Conservation (phyloP, 2,888 invertebrate genomes). For the Mayetiola destructor region DNA sequence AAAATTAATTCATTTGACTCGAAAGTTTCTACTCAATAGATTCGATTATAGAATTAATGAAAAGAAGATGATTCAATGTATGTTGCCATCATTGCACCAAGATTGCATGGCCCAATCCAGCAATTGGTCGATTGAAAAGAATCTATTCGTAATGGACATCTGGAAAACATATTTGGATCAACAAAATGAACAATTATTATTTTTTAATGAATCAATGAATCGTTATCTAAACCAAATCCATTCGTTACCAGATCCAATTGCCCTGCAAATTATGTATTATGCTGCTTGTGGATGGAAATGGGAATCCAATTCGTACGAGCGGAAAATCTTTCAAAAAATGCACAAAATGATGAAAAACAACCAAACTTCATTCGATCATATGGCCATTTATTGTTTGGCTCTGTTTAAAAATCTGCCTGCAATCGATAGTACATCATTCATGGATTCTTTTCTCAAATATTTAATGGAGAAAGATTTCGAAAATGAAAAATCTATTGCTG, state of each 20-base stretch:
- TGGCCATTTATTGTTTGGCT: neutral
- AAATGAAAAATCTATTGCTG: neutral
- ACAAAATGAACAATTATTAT: neutral
- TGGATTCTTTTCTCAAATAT: neutral
- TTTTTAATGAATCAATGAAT: neutral
- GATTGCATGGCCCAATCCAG: neutral
- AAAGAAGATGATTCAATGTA: neutral
- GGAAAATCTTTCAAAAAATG: neutral
- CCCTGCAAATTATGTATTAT: neutral
- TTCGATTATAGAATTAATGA: neutral
- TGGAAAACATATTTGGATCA: neutral
- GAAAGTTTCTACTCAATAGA: neutral
- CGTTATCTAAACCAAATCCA: neutral
- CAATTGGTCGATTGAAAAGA: neutral
- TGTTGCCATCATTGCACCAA: neutral
- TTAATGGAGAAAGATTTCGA: neutral
- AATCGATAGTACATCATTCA: neutral
- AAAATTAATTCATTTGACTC: neutral
- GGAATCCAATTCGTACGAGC: neutral
- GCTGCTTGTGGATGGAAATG: neutral
- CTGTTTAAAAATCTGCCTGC: neutral
- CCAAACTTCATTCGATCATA: neutral
- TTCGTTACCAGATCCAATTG: neutral
- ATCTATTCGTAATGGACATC: neutral
- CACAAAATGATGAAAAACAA: neutral